phyloP scores from a whole-genome alignment of 2,113 vertebrate genomes.

The Bungarus multicinctus region DNA sequence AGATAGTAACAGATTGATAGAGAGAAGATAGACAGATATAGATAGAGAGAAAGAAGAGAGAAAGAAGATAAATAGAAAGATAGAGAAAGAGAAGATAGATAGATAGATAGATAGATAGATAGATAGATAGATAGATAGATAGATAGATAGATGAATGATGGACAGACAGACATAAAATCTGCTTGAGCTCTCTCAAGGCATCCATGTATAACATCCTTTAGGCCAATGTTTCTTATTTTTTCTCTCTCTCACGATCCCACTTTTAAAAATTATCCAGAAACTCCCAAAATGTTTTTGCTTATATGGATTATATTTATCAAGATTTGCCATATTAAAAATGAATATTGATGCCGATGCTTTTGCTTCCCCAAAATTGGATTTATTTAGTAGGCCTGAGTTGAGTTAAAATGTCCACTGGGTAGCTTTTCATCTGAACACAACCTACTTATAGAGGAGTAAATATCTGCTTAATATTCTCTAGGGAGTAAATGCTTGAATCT shows the following conservation, averaged over 20 bases:
- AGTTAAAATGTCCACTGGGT: background rate
- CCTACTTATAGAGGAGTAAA: background rate
- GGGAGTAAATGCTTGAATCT: background rate
- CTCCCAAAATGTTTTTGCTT: background rate
- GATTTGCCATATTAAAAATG: background rate
- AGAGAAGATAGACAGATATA: background rate
- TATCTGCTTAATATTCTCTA: background rate
- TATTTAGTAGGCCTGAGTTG: background rate
- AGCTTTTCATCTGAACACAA: background rate
- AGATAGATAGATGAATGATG: no score
- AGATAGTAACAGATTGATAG: background rate
- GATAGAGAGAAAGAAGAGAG: background rate
- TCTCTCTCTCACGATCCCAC: background rate
- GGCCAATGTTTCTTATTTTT: background rate
- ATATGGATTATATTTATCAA: background rate
- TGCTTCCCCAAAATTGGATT: background rate
- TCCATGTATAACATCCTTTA: background rate
- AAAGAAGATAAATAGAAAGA: background rate
- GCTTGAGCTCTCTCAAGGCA: background rate
- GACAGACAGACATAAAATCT: background rate
- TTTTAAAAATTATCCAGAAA: background rate
- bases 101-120: no score
- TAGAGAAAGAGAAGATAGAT: no score
- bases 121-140: accelerated
- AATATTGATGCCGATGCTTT: background rate